phyloP scores from a whole-genome alignment of 2,888 invertebrate genomes.

The Operophtera brumata region DNA sequence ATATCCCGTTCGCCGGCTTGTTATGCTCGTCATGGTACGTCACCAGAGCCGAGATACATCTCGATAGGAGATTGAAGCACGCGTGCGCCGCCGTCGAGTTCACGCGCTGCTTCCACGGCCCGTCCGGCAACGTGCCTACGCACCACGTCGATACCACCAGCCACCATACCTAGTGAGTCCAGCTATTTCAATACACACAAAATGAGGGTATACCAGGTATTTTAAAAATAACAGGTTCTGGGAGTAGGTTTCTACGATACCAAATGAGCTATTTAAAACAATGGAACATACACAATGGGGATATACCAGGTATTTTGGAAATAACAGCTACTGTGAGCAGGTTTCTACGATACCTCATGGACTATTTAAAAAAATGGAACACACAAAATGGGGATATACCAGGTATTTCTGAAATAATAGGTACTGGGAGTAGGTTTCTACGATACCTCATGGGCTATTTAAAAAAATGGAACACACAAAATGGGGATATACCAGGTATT shows the following conservation, averaged over 20 bases:
- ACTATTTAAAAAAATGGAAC: no score
- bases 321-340: no score
- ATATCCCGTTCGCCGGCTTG: slow-evolving; percentile 90
- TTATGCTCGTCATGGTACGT: slow-evolving; percentile 93
- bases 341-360: no score
- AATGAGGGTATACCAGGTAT: background rate
- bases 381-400: background rate
- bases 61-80: slow-evolving; percentile 95
- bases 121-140: slow-evolving; percentile 91
- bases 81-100: slow-evolving; percentile 91
- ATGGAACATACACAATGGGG: background rate
- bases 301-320: no score
- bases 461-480: no score
- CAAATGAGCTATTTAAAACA: slow-evolving; percentile 70
- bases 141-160: slow-evolving; percentile 92
- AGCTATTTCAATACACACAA: background rate
- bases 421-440: no score
- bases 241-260: slow-evolving; percentile 65
- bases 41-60: slow-evolving; percentile 94
- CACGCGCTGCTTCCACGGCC: slow-evolving; percentile 87
- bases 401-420: no score
- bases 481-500: background rate
- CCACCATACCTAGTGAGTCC: slow-evolving; percentile 88
- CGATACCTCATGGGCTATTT: no score
- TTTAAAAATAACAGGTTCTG: no score